Evolutionary conservation across 2,797 vertebrate species (phyloP), one percentile per base, ranked within the genome.

Genomic region (Xiphophorus birchmanni): DNA sequence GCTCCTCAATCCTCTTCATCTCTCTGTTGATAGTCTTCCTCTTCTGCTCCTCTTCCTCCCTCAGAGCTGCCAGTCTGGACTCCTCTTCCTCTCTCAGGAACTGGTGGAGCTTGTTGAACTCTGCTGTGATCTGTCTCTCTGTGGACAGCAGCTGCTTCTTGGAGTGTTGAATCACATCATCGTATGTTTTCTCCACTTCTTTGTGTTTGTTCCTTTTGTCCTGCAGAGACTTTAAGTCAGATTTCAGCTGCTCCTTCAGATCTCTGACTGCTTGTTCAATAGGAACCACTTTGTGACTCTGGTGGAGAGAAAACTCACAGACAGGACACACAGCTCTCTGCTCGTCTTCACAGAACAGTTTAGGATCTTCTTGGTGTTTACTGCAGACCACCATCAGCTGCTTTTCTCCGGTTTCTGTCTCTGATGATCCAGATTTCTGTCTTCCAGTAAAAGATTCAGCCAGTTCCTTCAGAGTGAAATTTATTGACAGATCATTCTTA

Each of bases 71-170:
- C 84, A 86, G n/a, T 85, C 88, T 83, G 92, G 83, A 78, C 90
- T 65, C 45, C 82, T 87, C 86, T 93, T 88, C 95, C 83, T 96
- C 91, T 87, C 82, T 92, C 82, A 95, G 90, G 88, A 95, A 92
- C 81, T 92, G 88, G 63, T 91, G 91, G 73, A 96, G 83, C 82
- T 93, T 94, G 75, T 94, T 83, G 88, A 95, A 95, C 82, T 93
- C 93, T 47, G 63, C 58, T 82, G 48, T 81, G 83, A 85, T 82
- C 80, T 76, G 67, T 7, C 1, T 74, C 80, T 85, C 77, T 67
- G 80, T 69, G 80, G 58, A 29, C 56, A 58, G 12, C 58, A 74
- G 26, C 80, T 82, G 80, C n/a, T 80, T 80, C n/a, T 26, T 71
- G n/a, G 8, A 82, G 47, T 40, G 56, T 82, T 82, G 9, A 77